Evolutionary conservation across 2,888 invertebrate genomes (phyloP).

Genomic region (Heteropelma amictum): DNA sequence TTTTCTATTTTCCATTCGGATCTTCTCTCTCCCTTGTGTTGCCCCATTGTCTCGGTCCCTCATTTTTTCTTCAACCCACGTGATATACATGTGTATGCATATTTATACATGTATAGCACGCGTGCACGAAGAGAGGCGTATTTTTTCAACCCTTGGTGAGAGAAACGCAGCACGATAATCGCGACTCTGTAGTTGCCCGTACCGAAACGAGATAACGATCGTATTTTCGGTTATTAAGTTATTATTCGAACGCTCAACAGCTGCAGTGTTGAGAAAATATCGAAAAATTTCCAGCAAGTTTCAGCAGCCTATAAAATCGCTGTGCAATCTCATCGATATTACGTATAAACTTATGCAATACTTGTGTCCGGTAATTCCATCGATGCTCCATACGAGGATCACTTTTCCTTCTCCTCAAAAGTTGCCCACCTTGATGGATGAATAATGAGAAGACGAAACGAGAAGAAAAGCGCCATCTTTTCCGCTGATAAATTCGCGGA

Average conservation of each 20-base stretch:
- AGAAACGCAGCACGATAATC: slow-evolving; percentile 36
- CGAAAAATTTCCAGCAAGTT: neutral
- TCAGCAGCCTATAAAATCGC: too few species aligned
- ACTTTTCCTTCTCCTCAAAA: too few species aligned
- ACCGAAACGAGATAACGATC: slow-evolving; percentile 51
- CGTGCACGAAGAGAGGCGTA: neutral
- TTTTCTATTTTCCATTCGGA: slow-evolving; percentile 40
- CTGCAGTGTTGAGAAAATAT: slow-evolving; percentile 26
- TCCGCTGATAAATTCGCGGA: too few species aligned
- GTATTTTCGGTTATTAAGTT: neutral
- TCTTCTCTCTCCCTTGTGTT: neutral
- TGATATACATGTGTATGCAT: neutral
- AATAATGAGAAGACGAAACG: too few species aligned
- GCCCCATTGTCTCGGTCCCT: slow-evolving; percentile 27
- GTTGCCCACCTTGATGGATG: too few species aligned
- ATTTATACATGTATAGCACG: neutral
- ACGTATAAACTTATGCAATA: too few species aligned
- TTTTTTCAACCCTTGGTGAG: slow-evolving; percentile 23
- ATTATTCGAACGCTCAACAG: slow-evolving; percentile 29
- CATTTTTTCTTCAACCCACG: slow-evolving; percentile 22
- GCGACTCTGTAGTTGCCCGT: slow-evolving; percentile 44
- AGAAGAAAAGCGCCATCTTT: too few species aligned
- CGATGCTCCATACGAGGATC: too few species aligned
- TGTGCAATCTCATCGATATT: slow-evolving; percentile 16
- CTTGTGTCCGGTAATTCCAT: too few species aligned